Base-by-base conservation (phyloP, 2,797 vertebrate species). In the Pygocentrus nattereri region DNA sequence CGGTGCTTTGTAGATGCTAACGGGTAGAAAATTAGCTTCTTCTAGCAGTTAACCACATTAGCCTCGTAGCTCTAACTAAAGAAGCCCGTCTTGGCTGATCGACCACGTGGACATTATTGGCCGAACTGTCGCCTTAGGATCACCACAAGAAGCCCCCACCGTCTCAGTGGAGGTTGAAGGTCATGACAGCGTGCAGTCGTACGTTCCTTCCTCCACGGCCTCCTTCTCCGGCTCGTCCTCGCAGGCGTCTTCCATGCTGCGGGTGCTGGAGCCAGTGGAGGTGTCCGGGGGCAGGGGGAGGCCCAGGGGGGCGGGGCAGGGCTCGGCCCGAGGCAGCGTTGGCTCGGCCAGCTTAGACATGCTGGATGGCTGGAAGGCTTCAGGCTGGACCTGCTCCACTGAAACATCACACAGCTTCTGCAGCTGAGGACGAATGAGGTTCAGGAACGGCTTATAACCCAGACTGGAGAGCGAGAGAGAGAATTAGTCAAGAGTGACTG, bases 401-500 rank as follows among this genome's bases (percentile, higher is more conserved):
- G 92, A 89, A 2, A 94, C 90, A 82, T 97, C 96, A 78, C 94
- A 92, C 82, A 99, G 92, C 85, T 95, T 96, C 93, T 98, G 96
- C 25, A 99, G 94, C 85, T 98, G 96, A 16, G 98, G 97, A 86
- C 96, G 96, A 90, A 99, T 96, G 91, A 97, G 89, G 89, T 93
- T 96, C 86, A 99, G 93, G 90, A 99, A 99, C 74, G 97, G 96
- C 94, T 98, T 99, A 91, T 99, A 99, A 84, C 98, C 98, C 87
- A 96, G 94, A 90, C 98, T 99, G 54, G 50, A 18, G 49, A 16
- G 3, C 69, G 31, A 27, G 31, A 54, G 52, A 54, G 7, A 16
- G 15, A 58, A 56, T 23, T 56, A 23, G 52, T 54, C 3, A n/a
- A n/a, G n/a, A n/a, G n/a, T n/a, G n/a, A n/a, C n/a, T n/a, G n/a